Base-by-base conservation (phyloP, 2,113 vertebrate genomes). In the Probosciger aterrimus region DNA sequence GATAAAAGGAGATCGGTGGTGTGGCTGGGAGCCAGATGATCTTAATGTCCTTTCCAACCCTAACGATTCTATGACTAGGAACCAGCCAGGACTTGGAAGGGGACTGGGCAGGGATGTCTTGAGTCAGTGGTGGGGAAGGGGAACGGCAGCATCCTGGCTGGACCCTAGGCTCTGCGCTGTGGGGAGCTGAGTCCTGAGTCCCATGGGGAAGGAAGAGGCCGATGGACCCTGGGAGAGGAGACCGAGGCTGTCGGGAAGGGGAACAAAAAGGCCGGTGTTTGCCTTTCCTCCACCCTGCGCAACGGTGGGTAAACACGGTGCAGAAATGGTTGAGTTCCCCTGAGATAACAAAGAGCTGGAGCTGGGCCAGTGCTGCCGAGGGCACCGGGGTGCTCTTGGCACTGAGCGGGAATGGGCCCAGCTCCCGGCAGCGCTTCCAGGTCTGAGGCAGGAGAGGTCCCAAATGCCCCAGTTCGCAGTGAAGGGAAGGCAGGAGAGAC, bases 191-290 rank as follows among this genome's bases (percentile, higher is more conserved):
- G 23, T 52, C 24, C 63, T 13, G n/a, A 15, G 19, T 59, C 18
- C 46, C 0, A 0, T 4, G 5, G 7, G 2, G 25, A 13, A 33
- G 27, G 9, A 75, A 59, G 39, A n/a, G 11, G n/a, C 57, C 47
- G 64, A 71, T 35, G 47, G 62, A 86, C 20, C 44, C 49, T 3
- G 0, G 52, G 67, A 57, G 49, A 59, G 73, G 41, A 64, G 44
- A 35, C 68, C 2, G 18, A 39, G 41, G 65, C 13, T 57, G 33
- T 3, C 2, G 11, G 71, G 70, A 82, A 14, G 15, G 30, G 37
- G 86, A 97, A 95, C 93, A 96, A 95, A 95, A 94, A 70, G 96
- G 81, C 14, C 30, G 27, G 22, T 96, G 91, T 97, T 97, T 97
- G 89, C 82, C 57, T 93, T 93, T 70, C 62, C 91, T 88, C 87